These are phyloP conservation scores for Phocides pigmalion DNA, from an alignment of 1,140 invertebrate species.

Conservation along the genomic window DNA sequence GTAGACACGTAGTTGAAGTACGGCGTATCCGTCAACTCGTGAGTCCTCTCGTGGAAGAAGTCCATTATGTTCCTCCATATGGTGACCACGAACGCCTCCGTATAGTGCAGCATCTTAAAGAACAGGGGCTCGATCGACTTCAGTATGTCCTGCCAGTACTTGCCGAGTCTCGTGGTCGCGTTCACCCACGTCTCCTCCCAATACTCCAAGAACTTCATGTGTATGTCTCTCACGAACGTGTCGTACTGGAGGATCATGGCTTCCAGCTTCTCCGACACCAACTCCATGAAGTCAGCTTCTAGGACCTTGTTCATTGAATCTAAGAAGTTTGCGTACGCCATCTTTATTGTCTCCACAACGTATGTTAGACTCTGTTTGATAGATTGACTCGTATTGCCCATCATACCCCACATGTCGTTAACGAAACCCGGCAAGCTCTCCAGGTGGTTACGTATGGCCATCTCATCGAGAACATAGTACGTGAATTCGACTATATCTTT, in stretches of 20 bases:
- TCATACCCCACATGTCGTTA: constrained; percentile 91
- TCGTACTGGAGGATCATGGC: constrained; percentile 90
- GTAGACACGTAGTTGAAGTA: constrained; percentile 91
- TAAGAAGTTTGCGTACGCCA: constrained; percentile 87
- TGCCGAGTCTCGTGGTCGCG: constrained; percentile 84
- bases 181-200: constrained; percentile 89
- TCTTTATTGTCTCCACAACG: constrained; percentile 90
- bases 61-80: constrained; percentile 89
- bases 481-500: constrained; percentile 89
- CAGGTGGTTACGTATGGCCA: constrained; percentile 90
- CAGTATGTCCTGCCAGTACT: constrained; percentile 89
- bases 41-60: constrained; percentile 91
- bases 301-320: constrained; percentile 88
- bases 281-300: constrained; percentile 88
- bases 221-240: constrained; percentile 90
- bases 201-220: constrained; percentile 90
- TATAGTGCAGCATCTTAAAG: constrained; percentile 89
- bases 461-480: constrained; percentile 89
- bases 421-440: constrained; percentile 90
- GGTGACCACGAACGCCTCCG: constrained; percentile 89
- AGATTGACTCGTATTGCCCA: constrained; percentile 92
- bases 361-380: constrained; percentile 89
- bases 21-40: constrained; percentile 90
- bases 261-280: constrained; percentile 88
- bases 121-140: constrained; percentile 90